phyloP scores from a whole-genome alignment of 2,113 vertebrate species.

The Eubucco bourcierii region DNA sequence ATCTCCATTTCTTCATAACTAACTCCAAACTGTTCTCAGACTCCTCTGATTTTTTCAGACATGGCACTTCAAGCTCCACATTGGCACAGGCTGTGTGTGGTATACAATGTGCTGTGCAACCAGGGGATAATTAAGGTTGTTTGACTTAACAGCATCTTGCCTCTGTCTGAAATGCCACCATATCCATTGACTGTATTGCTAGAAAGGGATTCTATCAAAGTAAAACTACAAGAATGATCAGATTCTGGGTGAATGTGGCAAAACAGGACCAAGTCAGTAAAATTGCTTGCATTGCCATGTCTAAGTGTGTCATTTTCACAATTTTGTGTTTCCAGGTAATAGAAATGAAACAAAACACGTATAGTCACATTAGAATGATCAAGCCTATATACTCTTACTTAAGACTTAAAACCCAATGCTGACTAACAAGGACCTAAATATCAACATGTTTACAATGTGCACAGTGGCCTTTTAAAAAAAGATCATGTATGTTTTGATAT shows the following conservation, averaged over 20 bases:
- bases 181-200: not conserved
- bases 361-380: not conserved
- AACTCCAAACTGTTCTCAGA: not conserved
- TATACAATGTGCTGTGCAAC: not conserved
- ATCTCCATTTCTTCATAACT: not conserved
- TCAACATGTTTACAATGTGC: not conserved
- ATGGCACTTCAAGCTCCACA: not conserved
- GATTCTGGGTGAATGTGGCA: not conserved
- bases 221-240: not conserved
- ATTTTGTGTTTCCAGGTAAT: not conserved
- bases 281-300: too few relatives aligned
- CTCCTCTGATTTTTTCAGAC: not conserved
- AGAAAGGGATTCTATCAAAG: not conserved
- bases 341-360: not conserved
- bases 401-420: not conserved
- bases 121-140: not conserved
- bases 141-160: not conserved
- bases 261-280: not conserved
- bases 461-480: not conserved
- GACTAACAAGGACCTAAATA: not conserved
- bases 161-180: not conserved
- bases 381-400: not conserved
- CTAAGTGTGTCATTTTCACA: not conserved
- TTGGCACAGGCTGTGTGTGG: not conserved
- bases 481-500: not conserved